Conservation (phyloP, 2,888 invertebrate species). For the Alcis repandata region DNA sequence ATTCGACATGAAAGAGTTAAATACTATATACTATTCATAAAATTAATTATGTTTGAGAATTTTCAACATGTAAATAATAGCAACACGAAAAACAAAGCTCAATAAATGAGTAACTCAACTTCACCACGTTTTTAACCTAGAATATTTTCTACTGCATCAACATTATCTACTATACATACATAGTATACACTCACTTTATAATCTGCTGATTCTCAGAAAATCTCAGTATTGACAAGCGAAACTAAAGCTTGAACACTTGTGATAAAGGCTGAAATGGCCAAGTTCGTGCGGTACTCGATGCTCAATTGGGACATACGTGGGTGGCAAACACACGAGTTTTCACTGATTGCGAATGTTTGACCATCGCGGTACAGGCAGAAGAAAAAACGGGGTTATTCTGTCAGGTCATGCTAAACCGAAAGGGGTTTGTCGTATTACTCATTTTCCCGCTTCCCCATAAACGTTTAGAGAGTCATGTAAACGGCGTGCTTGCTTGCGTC, state of each 20-base stretch:
- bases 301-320: slow-evolving; percentile 58
- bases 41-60: too few relatives aligned
- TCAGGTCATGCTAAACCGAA: background rate
- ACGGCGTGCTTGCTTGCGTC: too few relatives aligned
- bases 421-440: background rate
- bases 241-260: slow-evolving; percentile 16
- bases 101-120: too few relatives aligned
- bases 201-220: slow-evolving; percentile 29
- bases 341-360: slow-evolving; percentile 69
- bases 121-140: background rate
- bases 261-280: slow-evolving; percentile 31
- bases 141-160: slow-evolving; percentile 16
- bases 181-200: slow-evolving; percentile 26
- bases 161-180: slow-evolving; percentile 29
- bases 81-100: too few relatives aligned
- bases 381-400: slow-evolving; percentile 28
- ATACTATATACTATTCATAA: too few relatives aligned
- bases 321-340: slow-evolving; percentile 62
- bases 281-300: slow-evolving; percentile 43
- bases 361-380: slow-evolving; percentile 55
- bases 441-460: background rate
- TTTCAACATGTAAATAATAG: too few relatives aligned
- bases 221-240: slow-evolving; percentile 9
- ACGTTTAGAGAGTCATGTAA: too few relatives aligned
- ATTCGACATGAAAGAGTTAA: too few relatives aligned